Evolutionary conservation across 1,140 invertebrate genomes (phyloP).

Genomic region (Tetraneura akinire): DNA sequence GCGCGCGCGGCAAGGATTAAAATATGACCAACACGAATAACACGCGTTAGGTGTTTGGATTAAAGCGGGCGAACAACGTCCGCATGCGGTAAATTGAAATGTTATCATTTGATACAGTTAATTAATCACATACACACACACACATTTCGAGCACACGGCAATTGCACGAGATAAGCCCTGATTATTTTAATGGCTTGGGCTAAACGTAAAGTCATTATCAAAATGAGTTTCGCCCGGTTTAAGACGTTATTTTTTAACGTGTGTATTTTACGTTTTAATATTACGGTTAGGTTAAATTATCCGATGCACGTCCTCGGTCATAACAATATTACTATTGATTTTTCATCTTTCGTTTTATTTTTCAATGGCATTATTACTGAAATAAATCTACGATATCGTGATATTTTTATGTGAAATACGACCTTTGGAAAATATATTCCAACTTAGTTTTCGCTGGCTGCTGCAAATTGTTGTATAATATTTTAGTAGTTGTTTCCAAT

Average conservation of each 20-base stretch:
- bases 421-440: background rate
- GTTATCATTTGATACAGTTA: background rate
- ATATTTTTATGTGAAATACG: background rate
- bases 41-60: background rate
- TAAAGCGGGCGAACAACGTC: background rate
- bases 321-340: background rate
- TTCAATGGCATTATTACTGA: background rate
- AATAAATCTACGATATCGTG: background rate
- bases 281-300: background rate
- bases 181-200: too few relatives aligned
- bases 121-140: constrained; percentile 2
- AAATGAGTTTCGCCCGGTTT: background rate
- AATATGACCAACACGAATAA: too few relatives aligned
- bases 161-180: background rate
- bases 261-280: too few relatives aligned
- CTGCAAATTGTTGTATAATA: background rate
- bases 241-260: too few relatives aligned
- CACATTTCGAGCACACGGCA: background rate
- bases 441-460: background rate
- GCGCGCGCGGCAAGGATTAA: background rate
- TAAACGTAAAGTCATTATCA: background rate
- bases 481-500: background rate
- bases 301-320: background rate
- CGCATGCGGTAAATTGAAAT: background rate
- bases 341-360: background rate